Conservation (phyloP, 2,888 invertebrate species). For the Atrina japonica region DNA sequence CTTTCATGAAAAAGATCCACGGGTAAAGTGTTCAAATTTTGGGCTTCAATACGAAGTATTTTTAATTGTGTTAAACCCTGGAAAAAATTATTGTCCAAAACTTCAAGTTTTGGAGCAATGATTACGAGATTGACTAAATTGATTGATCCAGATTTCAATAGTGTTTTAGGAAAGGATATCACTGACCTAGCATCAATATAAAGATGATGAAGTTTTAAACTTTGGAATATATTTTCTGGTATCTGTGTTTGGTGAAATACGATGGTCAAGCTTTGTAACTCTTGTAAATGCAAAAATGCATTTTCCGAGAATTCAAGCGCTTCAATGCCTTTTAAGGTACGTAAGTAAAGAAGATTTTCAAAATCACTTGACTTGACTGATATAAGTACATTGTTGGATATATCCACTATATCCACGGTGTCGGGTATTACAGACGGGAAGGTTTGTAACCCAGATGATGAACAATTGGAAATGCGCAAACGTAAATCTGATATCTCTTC, state of each 20-base stretch:
- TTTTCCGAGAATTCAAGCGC: neutral
- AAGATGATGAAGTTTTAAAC: neutral
- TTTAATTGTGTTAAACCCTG: constrained; percentile 4
- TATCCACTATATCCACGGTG: neutral
- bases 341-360: constrained; percentile 7
- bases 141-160: constrained; percentile 1
- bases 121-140: constrained; percentile 6
- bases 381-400: constrained; percentile 10
- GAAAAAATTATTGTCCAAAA: neutral
- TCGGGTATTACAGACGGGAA: too few species aligned
- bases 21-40: constrained; percentile 1
- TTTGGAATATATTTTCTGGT: constrained; percentile 9
- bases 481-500: too few species aligned
- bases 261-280: constrained; percentile 3
- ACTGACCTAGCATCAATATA: neutral
- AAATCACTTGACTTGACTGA: neutral
- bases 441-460: too few species aligned
- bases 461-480: too few species aligned
- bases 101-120: neutral
- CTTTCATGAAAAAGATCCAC: constrained; percentile 5
- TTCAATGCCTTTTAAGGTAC: constrained; percentile 9
- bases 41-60: neutral
- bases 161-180: neutral
- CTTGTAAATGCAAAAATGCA: neutral
- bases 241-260: constrained; percentile 12